Evolutionary conservation across 2,113 vertebrate species (phyloP), one percentile per base, ranked within the genome.

Genomic region (Bettongia penicillata): DNA sequence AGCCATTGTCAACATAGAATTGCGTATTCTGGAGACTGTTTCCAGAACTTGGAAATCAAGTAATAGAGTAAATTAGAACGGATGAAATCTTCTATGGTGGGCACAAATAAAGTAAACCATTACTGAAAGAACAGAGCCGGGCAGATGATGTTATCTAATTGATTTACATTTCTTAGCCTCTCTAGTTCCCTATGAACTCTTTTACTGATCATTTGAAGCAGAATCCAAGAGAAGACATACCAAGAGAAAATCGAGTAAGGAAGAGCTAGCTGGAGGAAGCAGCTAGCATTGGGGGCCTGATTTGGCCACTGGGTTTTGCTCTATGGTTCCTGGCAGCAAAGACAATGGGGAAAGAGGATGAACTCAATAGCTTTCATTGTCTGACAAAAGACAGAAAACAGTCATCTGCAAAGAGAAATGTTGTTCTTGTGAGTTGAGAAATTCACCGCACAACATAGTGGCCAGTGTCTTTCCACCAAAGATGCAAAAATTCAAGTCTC

Each of bases 51-150:
- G 90, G 53, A 91, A 93, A 53, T 31, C 55, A 91, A 89, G 25
- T 7, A 49, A 11, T 90, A 89, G 24, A 93, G 14, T 22, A 84
- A 84, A 22, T 84, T 43, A 84, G 68, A 43, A n/a, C 53, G 90
- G 8, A 93, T 26, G 94, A 95, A 94, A 90, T 49, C 8, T 53
- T 14, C 84, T 91, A 93, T 4, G 53, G 51, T 68, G 52, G 68
- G 94, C n/a, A 94, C 26, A 91, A 90, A 90, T 93, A 8, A 77
- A 37, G 31, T n/a, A 77, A 68, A 37, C 10, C 57, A 68, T 92
- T 53, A 95, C 8, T 47, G 57, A 94, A 94, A 90, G 24, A 90
- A 92, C 1, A 93, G 12, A 95, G 61, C 6, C 50, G 10, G 89
- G 2, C 10, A 49, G 90, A 96, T 3, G 90, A 12, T 6, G 53